Percentiles rank a stretch among this genome's conserved stretches.
phyloP scores from a whole-genome alignment of 2,888 invertebrate genomes.

The Phymatocera aterrima region DNA sequence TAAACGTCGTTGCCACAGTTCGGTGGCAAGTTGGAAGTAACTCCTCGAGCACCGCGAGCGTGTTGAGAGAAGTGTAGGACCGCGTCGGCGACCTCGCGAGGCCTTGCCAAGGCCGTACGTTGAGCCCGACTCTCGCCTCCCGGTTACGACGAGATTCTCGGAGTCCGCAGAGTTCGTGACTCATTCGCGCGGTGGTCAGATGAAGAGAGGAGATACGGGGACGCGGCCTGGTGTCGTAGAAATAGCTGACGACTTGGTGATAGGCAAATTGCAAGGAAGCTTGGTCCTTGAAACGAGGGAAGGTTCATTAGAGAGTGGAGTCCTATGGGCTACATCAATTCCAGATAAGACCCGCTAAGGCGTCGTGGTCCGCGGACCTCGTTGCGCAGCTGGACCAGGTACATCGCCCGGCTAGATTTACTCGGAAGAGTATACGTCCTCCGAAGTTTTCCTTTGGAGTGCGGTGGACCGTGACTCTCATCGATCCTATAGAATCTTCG shows the following conservation, averaged over 20 bases:
- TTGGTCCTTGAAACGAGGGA: constrained; percentile 30
- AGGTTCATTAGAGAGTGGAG: constrained; percentile 42
- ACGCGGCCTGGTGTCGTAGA: constrained; percentile 24
- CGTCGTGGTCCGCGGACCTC: constrained; percentile 12
- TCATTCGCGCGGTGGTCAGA: constrained; percentile 62
- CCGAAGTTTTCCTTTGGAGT: constrained; percentile 5
- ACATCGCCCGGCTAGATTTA: constrained; percentile 26
- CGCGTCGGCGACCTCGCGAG: constrained; percentile 73
- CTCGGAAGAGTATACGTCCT: not conserved
- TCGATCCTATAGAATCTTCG: constrained; percentile 2
- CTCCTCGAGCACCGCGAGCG: constrained; percentile 19
- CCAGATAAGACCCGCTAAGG: constrained; percentile 35
- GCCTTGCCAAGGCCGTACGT: constrained; percentile 73
- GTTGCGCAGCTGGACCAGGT: constrained; percentile 6
- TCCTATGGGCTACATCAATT: constrained; percentile 29
- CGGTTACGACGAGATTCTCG: constrained; percentile 47
- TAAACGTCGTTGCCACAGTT: not conserved
- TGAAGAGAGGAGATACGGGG: constrained; percentile 36
- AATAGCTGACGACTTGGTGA: constrained; percentile 41
- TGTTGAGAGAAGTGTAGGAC: constrained; percentile 58
- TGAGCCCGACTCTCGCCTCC: constrained; percentile 63
- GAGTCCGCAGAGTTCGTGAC: constrained; percentile 64
- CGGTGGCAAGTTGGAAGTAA: constrained; percentile 2
- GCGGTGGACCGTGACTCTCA: constrained; percentile 22
- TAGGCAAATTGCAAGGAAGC: constrained; percentile 53